These are phyloP conservation scores for Willisornis vidua DNA, from an alignment of 2,113 vertebrate species.

Conservation along the genomic window DNA sequence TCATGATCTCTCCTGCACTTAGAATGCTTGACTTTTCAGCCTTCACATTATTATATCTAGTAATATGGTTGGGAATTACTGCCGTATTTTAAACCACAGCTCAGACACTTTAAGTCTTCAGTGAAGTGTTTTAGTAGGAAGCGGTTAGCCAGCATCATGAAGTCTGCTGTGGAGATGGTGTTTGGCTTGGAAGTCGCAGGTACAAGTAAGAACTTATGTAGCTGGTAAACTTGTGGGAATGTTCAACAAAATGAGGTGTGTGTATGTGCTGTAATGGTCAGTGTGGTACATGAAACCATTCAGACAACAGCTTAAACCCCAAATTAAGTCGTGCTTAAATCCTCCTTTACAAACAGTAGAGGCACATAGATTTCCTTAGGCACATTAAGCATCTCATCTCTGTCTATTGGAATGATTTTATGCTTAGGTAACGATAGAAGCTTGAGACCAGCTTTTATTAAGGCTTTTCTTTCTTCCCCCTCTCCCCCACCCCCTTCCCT, in stretches of 20 bases:
- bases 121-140: not conserved
- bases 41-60: not conserved
- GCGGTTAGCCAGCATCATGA: not conserved
- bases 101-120: not conserved
- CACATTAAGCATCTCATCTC: not conserved
- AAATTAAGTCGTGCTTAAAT: not conserved
- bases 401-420: not conserved
- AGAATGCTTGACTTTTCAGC: not conserved
- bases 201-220: not conserved
- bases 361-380: not conserved
- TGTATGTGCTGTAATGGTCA: not conserved
- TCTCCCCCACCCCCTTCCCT: no score
- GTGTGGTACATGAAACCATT: not conserved
- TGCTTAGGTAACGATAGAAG: not conserved
- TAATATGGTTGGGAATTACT: not conserved
- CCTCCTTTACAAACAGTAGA: not conserved
- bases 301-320: not conserved
- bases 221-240: not conserved
- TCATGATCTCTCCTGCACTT: not conserved
- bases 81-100: not conserved
- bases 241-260: fast-evolving
- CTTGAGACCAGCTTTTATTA: not conserved
- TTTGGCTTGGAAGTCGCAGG: not conserved
- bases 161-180: not conserved
- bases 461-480: not conserved